Evolutionary conservation across 2,797 vertebrate genomes (phyloP).

Genomic region (Gouania willdenowi): DNA sequence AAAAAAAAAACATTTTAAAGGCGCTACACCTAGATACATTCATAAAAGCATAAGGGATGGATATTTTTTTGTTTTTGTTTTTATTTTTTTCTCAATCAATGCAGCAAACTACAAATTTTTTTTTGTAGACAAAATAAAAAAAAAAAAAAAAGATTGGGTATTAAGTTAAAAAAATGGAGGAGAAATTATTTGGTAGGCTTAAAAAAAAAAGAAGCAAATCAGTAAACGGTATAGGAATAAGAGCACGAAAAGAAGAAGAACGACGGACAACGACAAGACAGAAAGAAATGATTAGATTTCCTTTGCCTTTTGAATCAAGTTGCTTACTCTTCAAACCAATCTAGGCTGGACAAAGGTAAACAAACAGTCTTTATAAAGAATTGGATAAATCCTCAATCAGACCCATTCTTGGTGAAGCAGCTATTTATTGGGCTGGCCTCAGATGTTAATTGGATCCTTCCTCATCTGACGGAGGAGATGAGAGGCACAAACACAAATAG

Average conservation of each 20-base stretch:
- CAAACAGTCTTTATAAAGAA: conserved; percentile 77
- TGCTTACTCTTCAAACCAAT: conserved; percentile 67
- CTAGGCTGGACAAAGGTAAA: conserved; percentile 69
- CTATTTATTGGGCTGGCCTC: conserved; percentile 63
- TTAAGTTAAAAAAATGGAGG: background rate
- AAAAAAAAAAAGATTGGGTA: conserved; percentile 3
- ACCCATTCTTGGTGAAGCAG: conserved; percentile 67
- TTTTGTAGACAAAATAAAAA: background rate
- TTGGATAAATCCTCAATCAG: conserved; percentile 77
- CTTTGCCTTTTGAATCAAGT: conserved; percentile 53
- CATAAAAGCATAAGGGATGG: too few relatives aligned
- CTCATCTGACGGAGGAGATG: conserved; percentile 20
- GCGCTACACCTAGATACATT: too few relatives aligned
- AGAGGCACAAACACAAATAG: too few relatives aligned
- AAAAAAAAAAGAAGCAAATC: background rate
- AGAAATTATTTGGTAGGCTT: background rate
- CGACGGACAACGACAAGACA: conserved; percentile 15
- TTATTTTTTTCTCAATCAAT: too few relatives aligned
- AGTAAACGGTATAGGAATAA: conserved; percentile 12
- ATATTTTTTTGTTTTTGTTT: too few relatives aligned
- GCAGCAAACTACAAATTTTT: too few relatives aligned
- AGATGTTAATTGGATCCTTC: conserved; percentile 64
- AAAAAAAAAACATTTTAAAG: background rate
- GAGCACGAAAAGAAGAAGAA: conserved; percentile 17
- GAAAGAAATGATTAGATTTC: conserved; percentile 58